Conservation (phyloP, 2,797 vertebrate genomes). For the Chloroceryle inda region DNA sequence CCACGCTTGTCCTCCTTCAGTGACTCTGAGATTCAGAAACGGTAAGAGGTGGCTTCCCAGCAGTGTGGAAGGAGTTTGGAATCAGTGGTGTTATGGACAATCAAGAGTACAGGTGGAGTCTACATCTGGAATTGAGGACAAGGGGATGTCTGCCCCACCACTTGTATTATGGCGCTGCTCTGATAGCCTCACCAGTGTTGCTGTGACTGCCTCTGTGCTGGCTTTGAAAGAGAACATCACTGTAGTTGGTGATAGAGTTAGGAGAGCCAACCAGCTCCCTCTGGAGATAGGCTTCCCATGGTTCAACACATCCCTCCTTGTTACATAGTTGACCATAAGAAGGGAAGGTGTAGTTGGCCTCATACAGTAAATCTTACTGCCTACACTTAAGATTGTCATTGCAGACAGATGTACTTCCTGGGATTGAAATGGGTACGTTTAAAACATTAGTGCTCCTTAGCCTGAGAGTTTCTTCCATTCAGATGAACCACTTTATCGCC, state of each 20-base stretch:
- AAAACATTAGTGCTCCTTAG: neutral
- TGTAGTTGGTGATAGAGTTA: neutral
- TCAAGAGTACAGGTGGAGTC: neutral
- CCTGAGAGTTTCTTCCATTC: neutral
- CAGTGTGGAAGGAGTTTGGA: neutral
- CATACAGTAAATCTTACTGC: neutral
- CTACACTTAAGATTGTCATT: neutral
- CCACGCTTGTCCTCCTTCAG: conserved; percentile 93
- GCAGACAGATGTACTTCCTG: neutral
- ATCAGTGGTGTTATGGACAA: neutral
- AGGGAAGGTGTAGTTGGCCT: neutral
- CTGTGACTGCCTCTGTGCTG: neutral
- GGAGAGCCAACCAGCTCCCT: neutral
- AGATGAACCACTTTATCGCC: neutral
- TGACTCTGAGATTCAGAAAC: conserved; percentile 86
- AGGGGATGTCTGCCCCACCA: neutral
- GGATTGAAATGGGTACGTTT: neutral
- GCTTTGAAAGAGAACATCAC: neutral
- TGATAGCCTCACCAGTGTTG: neutral
- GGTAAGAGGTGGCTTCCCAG: conserved; percentile 78
- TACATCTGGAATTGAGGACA: neutral
- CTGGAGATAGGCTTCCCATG: neutral
- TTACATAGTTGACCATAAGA: neutral
- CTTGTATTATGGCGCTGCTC: neutral
- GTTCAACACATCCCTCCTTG: neutral